A percentile compares a stretch with the other conserved stretches of the same genome.
These are phyloP conservation scores for Athene cunicularia DNA, from an alignment of 2,113 vertebrate species.

Conservation along the genomic window DNA sequence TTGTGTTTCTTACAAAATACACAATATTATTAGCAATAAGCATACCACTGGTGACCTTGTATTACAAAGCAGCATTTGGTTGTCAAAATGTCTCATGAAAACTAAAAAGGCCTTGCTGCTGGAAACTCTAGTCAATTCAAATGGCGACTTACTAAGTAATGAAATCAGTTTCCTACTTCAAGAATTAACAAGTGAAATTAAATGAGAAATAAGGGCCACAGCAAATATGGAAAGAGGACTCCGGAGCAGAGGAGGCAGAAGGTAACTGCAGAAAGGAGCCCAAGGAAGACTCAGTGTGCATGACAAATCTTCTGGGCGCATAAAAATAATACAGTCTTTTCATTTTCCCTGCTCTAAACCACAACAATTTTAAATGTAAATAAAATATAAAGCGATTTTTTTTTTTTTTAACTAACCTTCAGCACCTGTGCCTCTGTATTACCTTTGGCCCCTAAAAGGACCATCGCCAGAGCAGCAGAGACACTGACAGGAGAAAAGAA, in stretches of 20 bases:
- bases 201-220: background rate
- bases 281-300: background rate
- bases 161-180: background rate
- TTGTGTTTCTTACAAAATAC: background rate
- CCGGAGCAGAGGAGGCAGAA: background rate
- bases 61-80: background rate
- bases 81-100: background rate
- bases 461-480: conserved; percentile 74
- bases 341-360: background rate
- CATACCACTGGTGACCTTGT: accelerated
- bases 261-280: background rate
- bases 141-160: background rate
- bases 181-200: background rate
- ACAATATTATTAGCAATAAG: background rate
- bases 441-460: conserved; percentile 69
- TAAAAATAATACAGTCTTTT: background rate
- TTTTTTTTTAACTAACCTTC: conserved; percentile 68
- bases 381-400: background rate
- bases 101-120: background rate
- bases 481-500: conserved; percentile 77
- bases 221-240: background rate
- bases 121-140: background rate
- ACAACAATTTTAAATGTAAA: background rate
- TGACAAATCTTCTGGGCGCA: background rate
- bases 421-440: conserved; percentile 66